These are phyloP conservation scores for Gymnothorax reevesii DNA, from an alignment of 2,797 vertebrate species.

Conservation along the genomic window DNA sequence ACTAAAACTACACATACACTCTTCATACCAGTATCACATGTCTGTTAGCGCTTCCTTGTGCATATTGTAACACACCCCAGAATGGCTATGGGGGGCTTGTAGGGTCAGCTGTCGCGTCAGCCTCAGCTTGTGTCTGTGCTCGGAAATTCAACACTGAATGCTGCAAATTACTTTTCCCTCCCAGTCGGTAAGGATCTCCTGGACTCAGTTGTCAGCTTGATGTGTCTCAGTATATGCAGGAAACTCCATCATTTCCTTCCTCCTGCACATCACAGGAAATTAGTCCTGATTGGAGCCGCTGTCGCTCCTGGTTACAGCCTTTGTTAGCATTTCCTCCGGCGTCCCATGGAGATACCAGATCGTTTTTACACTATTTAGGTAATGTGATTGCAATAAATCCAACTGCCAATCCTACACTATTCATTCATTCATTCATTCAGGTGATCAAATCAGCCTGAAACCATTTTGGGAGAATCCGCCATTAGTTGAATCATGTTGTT, in stretches of 20 bases:
- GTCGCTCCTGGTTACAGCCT: background rate
- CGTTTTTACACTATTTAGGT: background rate
- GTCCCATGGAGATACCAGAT: background rate
- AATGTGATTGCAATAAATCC: background rate
- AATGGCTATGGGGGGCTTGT: slow-evolving; percentile 70
- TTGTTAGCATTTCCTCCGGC: background rate
- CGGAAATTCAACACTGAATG: slow-evolving; percentile 71
- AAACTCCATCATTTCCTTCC: slow-evolving; percentile 7
- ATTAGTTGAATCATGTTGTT: background rate
- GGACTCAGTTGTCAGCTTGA: slow-evolving; percentile 68
- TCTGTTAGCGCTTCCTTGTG: slow-evolving; percentile 20
- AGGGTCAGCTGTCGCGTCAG: slow-evolving; percentile 72
- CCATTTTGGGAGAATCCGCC: background rate
- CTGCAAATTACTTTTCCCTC: slow-evolving; percentile 70
- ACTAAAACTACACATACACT: too few species aligned
- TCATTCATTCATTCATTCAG: background rate
- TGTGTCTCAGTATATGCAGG: slow-evolving; percentile 59
- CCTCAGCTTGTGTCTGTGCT: slow-evolving; percentile 67
- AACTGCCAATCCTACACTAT: background rate
- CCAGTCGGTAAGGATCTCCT: slow-evolving; percentile 60
- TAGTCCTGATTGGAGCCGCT: slow-evolving; percentile 2
- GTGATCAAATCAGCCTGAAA: background rate
- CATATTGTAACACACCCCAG: slow-evolving; percentile 71
- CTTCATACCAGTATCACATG: background rate
- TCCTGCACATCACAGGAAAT: background rate